Conservation (phyloP, 2,113 vertebrate genomes). For the Passer domesticus region DNA sequence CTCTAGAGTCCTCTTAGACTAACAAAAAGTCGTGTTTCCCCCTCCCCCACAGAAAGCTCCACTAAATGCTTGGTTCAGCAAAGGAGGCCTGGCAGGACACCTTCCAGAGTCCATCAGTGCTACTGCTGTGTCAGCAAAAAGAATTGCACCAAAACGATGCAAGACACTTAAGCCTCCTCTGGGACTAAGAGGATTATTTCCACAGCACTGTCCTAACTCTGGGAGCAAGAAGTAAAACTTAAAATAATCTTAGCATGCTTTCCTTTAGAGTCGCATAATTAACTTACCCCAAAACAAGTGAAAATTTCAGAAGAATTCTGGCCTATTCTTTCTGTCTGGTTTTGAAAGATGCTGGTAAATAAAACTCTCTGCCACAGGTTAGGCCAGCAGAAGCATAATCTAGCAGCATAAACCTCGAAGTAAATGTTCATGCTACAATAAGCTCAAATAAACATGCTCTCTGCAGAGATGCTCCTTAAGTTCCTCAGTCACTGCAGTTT, state of each 20-base stretch:
- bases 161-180: conserved; percentile 31
- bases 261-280: not conserved
- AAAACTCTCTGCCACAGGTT: not conserved
- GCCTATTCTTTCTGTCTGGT: not conserved
- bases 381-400: not conserved
- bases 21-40: not conserved
- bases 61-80: conserved; percentile 33
- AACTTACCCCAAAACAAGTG: not conserved
- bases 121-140: conserved; percentile 46
- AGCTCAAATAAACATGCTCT: not conserved
- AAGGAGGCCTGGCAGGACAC: conserved; percentile 43
- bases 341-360: not conserved
- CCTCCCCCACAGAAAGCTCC: not conserved
- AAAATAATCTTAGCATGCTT: not conserved
- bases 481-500: not conserved
- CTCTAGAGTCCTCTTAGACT: conserved; percentile 20
- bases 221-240: conserved; percentile 1
- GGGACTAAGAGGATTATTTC: conserved; percentile 25
- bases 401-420: not conserved
- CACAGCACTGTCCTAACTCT: not conserved
- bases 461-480: not conserved
- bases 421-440: not conserved
- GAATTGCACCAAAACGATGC: conserved; percentile 20
- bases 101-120: conserved; percentile 38
- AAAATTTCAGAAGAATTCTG: not conserved